Conservation (phyloP, 2,113 vertebrate genomes). For the Phyllopteryx taeniolatus region DNA sequence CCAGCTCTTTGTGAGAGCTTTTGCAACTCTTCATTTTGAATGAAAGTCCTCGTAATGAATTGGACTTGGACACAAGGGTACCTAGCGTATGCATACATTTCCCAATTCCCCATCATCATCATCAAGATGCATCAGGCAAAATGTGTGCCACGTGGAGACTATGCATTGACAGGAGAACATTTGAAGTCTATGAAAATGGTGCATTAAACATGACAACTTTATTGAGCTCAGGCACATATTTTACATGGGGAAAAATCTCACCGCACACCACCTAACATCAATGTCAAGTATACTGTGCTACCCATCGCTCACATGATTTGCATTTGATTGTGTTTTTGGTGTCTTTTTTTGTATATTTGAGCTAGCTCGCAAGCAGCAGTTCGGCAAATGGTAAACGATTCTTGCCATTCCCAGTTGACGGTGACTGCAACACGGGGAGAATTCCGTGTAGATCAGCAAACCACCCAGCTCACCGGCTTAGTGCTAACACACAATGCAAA, state of each 20-base stretch:
- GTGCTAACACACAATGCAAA: background rate
- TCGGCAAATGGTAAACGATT: too few relatives aligned
- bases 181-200: background rate
- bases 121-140: background rate
- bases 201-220: background rate
- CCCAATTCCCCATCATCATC: slow-evolving; percentile 26
- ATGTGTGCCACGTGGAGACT: background rate
- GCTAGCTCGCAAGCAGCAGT: too few relatives aligned
- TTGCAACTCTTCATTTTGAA: slow-evolving; percentile 33
- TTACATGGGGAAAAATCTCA: too few relatives aligned
- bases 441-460: too few relatives aligned
- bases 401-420: too few relatives aligned
- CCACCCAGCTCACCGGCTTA: background rate
- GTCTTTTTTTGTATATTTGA: too few relatives aligned
- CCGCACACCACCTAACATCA: too few relatives aligned
- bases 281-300: too few relatives aligned
- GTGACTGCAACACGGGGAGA: too few relatives aligned
- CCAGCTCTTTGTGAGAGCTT: slow-evolving; percentile 34
- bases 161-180: background rate
- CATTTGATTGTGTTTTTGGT: too few relatives aligned
- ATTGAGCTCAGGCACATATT: too few relatives aligned
- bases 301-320: too few relatives aligned
- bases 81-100: slow-evolving; percentile 45
- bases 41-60: slow-evolving; percentile 47
- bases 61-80: slow-evolving; percentile 32